Evolutionary conservation across 1,140 invertebrate genomes (phyloP).

Genomic region (Agrypnia vestita): DNA sequence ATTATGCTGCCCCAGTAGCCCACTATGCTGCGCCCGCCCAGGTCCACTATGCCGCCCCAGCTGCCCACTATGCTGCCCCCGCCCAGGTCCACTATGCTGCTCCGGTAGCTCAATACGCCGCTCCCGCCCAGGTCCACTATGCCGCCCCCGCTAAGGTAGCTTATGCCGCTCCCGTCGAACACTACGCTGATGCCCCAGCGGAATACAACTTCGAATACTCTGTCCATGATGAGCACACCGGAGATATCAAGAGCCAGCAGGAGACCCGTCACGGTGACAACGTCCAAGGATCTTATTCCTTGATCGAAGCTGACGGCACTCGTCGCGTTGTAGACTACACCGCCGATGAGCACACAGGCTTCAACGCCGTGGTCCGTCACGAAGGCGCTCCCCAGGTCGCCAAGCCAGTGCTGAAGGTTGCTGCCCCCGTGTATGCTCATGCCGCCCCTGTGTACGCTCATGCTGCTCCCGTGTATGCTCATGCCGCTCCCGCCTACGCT

Average conservation of each 20-base stretch:
- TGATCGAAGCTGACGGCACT: constrained; percentile 79
- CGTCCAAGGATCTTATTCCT: constrained; percentile 75
- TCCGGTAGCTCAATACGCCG: constrained; percentile 57
- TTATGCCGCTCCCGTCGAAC: not conserved
- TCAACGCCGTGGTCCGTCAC: constrained; percentile 79
- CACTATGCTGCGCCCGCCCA: constrained; percentile 30
- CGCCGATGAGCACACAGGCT: constrained; percentile 81
- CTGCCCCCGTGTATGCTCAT: constrained; percentile 38
- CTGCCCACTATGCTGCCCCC: constrained; percentile 61
- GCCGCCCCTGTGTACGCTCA: constrained; percentile 17
- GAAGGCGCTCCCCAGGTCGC: constrained; percentile 68
- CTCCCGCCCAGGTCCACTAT: constrained; percentile 36
- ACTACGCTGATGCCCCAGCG: constrained; percentile 62
- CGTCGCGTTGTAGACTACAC: constrained; percentile 82
- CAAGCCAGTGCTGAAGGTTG: constrained; percentile 63
- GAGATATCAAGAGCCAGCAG: constrained; percentile 76
- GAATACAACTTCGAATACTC: constrained; percentile 68
- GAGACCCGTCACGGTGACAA: constrained; percentile 75
- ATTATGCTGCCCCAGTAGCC: constrained; percentile 61
- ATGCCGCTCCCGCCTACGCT: no score
- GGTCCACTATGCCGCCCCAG: constrained; percentile 41
- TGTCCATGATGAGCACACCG: constrained; percentile 73
- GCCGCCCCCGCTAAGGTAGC: constrained; percentile 56
- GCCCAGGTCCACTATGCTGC: constrained; percentile 63
- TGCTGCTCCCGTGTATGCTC: not conserved